Evolutionary conservation across 2,113 vertebrate species (phyloP).

Genomic region (Camelus dromedarius): DNA sequence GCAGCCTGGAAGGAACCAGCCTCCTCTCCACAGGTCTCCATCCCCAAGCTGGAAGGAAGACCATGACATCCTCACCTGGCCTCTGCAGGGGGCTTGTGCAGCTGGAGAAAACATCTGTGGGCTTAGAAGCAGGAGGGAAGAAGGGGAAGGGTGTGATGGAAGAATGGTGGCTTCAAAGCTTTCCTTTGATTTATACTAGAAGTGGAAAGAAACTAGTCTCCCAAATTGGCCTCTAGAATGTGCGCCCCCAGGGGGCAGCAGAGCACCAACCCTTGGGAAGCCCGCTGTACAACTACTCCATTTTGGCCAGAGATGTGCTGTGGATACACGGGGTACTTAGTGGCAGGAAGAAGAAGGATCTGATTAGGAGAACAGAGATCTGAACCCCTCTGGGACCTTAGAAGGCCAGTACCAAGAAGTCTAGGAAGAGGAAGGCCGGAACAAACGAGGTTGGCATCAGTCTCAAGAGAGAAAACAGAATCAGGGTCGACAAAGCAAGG

Average conservation of each 20-base stretch:
- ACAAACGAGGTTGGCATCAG: not conserved
- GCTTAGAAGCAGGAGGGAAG: not conserved
- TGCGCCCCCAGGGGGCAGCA: constrained; percentile 72
- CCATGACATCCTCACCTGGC: not conserved
- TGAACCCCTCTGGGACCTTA: not conserved
- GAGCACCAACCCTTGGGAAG: constrained; percentile 45
- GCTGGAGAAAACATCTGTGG: constrained; percentile 5
- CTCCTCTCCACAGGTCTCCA: not conserved
- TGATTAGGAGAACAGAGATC: not conserved
- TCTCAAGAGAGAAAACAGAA: not conserved
- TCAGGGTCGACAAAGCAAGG: not conserved
- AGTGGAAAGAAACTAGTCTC: not conserved
- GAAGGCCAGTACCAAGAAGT: not conserved
- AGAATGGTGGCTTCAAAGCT: not conserved
- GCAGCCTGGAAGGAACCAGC: not conserved
- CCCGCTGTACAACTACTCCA: not conserved
- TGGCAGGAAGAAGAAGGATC: not conserved
- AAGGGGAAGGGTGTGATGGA: not conserved
- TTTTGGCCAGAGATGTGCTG: not conserved
- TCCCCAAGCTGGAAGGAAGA: not conserved
- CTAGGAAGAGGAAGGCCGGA: not conserved
- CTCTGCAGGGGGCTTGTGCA: not conserved
- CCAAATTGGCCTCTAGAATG: not conserved
- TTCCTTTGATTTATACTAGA: not conserved
- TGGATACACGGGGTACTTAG: not conserved